Evolutionary conservation across 2,888 invertebrate species (phyloP).

Genomic region (Ochropleura plecta): DNA sequence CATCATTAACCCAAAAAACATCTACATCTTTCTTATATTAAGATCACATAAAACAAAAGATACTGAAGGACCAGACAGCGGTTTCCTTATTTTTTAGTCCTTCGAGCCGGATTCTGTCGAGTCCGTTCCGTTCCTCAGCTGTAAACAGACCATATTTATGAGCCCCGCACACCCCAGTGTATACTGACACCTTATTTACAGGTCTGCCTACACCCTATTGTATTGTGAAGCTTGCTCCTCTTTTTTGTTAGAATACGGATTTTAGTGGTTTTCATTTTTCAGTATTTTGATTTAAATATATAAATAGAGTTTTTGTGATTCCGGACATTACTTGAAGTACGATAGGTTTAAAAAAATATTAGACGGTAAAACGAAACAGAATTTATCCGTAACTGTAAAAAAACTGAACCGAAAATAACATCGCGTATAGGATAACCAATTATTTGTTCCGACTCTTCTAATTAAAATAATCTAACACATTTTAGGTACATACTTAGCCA

Average conservation of each 20-base stretch:
- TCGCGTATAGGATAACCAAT: not conserved
- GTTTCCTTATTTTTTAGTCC: conserved; percentile 30
- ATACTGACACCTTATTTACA: conserved; percentile 33
- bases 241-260: not conserved
- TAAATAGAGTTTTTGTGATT: conserved; percentile 33
- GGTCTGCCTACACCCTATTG: not conserved
- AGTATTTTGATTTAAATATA: conserved; percentile 13
- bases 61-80: conserved; percentile 1
- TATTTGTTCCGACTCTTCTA: not conserved
- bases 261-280: not conserved
- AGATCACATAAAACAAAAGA: conserved; percentile 21
- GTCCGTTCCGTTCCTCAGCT: conserved; percentile 21
- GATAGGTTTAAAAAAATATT: conserved; percentile 15
- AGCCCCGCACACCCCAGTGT: conserved; percentile 22
- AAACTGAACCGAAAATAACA: not conserved
- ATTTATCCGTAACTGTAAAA: not conserved
- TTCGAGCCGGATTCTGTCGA: conserved; percentile 35
- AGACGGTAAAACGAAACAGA: not conserved
- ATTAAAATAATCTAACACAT: not conserved
- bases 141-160: conserved; percentile 61
- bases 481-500: too few relatives aligned
- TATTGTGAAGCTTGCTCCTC: not conserved
- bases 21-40: conserved; percentile 10
- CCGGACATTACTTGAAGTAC: not conserved
- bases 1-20: conserved; percentile 3